Percentiles rank a stretch among this genome's conserved stretches.
These are phyloP conservation scores for Rhinopithecus roxellana DNA, from an alignment of 2,113 vertebrate genomes.

Conservation along the genomic window DNA sequence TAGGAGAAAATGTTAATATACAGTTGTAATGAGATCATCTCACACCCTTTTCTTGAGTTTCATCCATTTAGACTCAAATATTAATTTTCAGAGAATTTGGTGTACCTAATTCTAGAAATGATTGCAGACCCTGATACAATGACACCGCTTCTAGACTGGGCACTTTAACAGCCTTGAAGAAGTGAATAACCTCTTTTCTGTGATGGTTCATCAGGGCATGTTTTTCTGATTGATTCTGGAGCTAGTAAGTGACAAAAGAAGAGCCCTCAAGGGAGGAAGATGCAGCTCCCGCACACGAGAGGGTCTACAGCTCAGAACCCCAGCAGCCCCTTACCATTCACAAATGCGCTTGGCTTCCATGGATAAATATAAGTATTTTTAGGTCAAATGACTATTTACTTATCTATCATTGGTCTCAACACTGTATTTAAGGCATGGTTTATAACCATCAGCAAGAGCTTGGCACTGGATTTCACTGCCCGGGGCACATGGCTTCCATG, in stretches of 20 bases:
- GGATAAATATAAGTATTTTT: slow-evolving; percentile 23
- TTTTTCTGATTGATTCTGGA: neutral
- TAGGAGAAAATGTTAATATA: neutral
- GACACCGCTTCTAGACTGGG: neutral
- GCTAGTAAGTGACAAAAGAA: neutral
- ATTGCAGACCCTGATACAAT: neutral
- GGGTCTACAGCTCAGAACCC: neutral
- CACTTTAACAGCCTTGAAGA: neutral
- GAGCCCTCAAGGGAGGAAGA: neutral
- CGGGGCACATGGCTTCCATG: slow-evolving; percentile 73
- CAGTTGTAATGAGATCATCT: neutral
- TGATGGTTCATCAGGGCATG: neutral
- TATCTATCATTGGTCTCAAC: slow-evolving; percentile 69
- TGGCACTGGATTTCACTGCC: slow-evolving; percentile 73
- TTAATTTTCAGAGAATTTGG: neutral
- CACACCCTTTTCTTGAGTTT: neutral
- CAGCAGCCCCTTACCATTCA: neutral
- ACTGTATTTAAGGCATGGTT: slow-evolving; percentile 76
- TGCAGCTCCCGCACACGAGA: neutral
- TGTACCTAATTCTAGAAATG: neutral
- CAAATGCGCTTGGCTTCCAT: neutral
- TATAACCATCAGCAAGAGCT: slow-evolving; percentile 70
- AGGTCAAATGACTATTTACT: slow-evolving; percentile 49
- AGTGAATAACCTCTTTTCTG: neutral
- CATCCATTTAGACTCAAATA: neutral